Percentiles rank a stretch among this genome's conserved stretches.
Evolutionary conservation across 2,797 vertebrate genomes (phyloP).

Genomic region (Podargus strigoides): DNA sequence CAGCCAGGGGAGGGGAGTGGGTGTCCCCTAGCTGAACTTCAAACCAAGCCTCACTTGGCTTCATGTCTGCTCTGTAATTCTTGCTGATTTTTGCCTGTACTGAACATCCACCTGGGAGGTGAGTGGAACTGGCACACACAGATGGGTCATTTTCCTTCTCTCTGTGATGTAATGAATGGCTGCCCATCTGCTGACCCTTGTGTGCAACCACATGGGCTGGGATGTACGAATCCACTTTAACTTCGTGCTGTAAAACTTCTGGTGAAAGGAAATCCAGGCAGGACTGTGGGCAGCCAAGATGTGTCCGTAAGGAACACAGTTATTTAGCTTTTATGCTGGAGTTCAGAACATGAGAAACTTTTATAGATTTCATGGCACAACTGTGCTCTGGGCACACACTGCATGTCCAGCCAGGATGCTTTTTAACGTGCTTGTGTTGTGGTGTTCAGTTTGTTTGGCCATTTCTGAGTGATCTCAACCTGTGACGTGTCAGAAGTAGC

Average conservation of each 20-base stretch:
- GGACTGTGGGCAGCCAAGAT: background rate
- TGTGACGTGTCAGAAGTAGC: background rate
- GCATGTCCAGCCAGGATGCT: background rate
- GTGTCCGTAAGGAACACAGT: accelerated
- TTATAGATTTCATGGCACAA: accelerated
- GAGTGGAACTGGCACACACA: background rate
- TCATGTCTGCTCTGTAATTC: background rate
- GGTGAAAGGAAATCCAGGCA: background rate
- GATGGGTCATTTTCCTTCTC: background rate
- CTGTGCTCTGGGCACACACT: accelerated
- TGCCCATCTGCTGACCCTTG: background rate
- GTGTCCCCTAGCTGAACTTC: background rate
- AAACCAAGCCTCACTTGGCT: background rate
- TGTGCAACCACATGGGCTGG: background rate
- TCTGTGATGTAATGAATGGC: background rate
- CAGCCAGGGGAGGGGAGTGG: background rate
- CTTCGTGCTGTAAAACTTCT: background rate
- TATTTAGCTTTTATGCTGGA: background rate
- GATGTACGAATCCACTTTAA: background rate
- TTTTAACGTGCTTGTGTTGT: background rate
- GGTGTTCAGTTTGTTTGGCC: background rate
- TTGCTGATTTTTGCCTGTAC: background rate
- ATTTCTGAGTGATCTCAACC: background rate
- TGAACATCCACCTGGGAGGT: background rate
- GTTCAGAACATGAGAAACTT: background rate